A percentile compares a stretch with the other conserved stretches of the same genome.
Conservation (phyloP, 2,888 invertebrate species). For the Oasisia sp. region DNA sequence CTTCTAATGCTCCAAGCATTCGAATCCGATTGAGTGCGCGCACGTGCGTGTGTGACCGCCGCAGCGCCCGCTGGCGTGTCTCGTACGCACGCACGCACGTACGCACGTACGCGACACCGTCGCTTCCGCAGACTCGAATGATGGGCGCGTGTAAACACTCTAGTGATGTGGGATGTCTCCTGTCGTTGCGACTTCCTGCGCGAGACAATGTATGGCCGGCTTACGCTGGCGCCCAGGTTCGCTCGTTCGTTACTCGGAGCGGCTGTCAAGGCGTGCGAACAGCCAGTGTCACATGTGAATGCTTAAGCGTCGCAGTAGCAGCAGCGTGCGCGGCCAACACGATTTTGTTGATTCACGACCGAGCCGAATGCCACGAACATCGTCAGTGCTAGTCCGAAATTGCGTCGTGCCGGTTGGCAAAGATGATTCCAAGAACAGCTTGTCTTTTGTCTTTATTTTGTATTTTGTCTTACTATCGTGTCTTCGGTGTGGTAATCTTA, state of each 20-base stretch:
- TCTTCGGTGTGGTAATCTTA: too few species aligned
- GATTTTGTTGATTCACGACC: neutral
- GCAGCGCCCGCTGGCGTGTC: neutral
- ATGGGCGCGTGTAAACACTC: neutral
- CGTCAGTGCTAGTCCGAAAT: neutral
- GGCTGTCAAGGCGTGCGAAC: constrained; percentile 6
- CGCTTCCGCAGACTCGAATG: neutral
- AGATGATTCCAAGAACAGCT: neutral
- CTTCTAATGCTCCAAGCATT: neutral
- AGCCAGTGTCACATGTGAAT: neutral
- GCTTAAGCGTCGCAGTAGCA: neutral
- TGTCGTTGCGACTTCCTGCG: neutral
- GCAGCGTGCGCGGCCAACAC: neutral
- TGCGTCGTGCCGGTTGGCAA: neutral
- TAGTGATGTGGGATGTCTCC: neutral
- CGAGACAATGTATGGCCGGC: neutral
- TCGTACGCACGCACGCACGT: neutral
- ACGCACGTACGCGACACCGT: neutral
- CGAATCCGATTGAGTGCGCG: neutral
- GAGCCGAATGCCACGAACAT: neutral
- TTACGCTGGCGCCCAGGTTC: neutral
- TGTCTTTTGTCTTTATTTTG: neutral
- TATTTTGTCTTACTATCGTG: too few species aligned
- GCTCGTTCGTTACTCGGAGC: neutral
- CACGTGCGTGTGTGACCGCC: neutral